phyloP scores from a whole-genome alignment of 2,797 vertebrate species.

The Apodemus agrarius region DNA sequence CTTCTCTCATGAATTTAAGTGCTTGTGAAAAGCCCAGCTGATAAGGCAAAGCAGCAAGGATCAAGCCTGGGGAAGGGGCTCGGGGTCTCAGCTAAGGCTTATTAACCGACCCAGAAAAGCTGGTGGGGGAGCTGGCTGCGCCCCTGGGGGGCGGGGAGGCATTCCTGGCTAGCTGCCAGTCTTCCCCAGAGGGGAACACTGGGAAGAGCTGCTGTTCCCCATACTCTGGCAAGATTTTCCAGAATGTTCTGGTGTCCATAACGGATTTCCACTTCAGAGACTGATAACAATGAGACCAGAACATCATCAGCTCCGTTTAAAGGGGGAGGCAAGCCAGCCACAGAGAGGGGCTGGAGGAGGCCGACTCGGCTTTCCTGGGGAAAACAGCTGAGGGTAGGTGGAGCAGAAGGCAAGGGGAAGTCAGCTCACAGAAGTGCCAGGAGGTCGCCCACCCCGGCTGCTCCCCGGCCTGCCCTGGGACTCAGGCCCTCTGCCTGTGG shows the following conservation, averaged over 20 bases:
- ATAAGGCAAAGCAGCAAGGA: conserved; percentile 84
- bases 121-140: background rate
- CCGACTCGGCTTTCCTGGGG: conserved; percentile 39
- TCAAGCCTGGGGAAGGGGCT: conserved; percentile 70
- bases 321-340: conserved; percentile 24
- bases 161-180: conserved; percentile 4
- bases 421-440: background rate
- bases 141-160: background rate
- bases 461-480: background rate
- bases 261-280: conserved; percentile 67
- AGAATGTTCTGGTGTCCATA: conserved; percentile 59
- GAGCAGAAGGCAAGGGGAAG: conserved; percentile 67
- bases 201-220: background rate
- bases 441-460: background rate
- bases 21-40: conserved; percentile 87
- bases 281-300: background rate
- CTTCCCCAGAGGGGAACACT: background rate
- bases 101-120: conserved; percentile 77
- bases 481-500: background rate
- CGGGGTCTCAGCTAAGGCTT: conserved; percentile 76
- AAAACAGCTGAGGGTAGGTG: background rate
- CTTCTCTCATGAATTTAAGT: conserved; percentile 88
- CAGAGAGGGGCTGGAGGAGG: conserved; percentile 47
- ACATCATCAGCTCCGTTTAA: conserved; percentile 31
- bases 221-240: conserved; percentile 52